Conservation (phyloP, 2,888 invertebrate species). For the Hetaerina titia region DNA sequence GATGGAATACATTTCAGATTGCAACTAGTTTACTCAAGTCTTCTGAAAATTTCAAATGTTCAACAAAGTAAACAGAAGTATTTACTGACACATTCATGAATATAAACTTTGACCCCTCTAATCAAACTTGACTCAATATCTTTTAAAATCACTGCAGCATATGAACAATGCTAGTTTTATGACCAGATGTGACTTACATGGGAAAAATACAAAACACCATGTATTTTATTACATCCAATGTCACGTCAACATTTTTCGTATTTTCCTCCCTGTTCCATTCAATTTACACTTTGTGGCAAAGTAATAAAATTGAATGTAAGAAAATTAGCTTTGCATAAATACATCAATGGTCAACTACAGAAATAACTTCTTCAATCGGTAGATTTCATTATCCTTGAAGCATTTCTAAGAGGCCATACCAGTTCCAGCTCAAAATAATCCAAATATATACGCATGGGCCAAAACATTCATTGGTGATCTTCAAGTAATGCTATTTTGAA, state of each 20-base stretch:
- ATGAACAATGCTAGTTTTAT: background rate
- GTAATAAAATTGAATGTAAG: background rate
- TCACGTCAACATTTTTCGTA: background rate
- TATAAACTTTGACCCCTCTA: background rate
- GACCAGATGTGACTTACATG: background rate
- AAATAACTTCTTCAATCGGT: background rate
- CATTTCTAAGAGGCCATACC: background rate
- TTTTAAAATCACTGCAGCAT: background rate
- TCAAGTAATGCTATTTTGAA: background rate
- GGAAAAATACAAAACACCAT: background rate
- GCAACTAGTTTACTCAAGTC: background rate
- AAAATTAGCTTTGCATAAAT: background rate
- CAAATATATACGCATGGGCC: background rate
- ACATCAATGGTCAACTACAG: background rate
- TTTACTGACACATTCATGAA: background rate
- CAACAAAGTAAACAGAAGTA: background rate
- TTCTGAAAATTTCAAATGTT: background rate
- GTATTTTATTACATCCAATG: background rate
- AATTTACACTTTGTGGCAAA: background rate
- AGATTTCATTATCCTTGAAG: background rate
- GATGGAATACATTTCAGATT: background rate
- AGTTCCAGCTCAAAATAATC: background rate
- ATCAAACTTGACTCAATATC: background rate
- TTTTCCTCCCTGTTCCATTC: background rate
- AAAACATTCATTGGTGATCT: conserved; percentile 28